Evolutionary conservation across 2,888 invertebrate genomes (phyloP).

Genomic region (Ischnura elegans): DNA sequence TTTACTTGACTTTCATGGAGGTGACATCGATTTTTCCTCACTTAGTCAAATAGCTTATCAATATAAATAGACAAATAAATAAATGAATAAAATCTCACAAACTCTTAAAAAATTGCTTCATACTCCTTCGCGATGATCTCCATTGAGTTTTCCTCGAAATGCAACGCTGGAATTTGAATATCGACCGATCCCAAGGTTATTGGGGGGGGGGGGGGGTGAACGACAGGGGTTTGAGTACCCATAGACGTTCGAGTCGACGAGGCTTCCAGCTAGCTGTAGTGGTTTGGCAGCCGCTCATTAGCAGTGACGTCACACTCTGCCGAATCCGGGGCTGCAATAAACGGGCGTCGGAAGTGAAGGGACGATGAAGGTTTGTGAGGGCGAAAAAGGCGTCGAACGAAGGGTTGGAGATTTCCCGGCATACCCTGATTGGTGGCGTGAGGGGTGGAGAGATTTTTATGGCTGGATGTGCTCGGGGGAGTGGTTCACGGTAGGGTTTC

Average conservation of each 20-base stretch:
- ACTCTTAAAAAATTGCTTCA: no score
- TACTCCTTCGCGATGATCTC: no score
- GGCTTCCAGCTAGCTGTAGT: background rate
- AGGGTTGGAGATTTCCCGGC: background rate
- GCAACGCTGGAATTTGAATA: no score
- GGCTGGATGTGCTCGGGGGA: background rate
- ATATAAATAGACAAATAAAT: no score
- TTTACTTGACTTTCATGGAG: no score
- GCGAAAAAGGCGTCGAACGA: constrained; percentile 1
- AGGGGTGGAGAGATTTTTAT: background rate
- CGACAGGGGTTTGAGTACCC: background rate
- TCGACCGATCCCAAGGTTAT: no score
- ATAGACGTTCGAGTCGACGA: background rate
- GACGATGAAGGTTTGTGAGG: constrained; percentile 7
- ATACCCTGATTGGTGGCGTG: background rate
- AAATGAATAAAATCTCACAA: no score
- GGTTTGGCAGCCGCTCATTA: constrained; percentile 44
- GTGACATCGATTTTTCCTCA: no score
- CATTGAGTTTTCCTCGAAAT: no score
- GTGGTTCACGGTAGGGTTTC: background rate
- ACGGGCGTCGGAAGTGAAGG: background rate
- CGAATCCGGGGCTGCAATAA: constrained; percentile 4
- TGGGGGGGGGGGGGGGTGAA: no score
- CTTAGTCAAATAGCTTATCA: no score
- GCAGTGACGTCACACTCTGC: constrained; percentile 21